Conservation (phyloP, 2,797 vertebrate species). For the Lepidocolaptes lacrymiger region DNA sequence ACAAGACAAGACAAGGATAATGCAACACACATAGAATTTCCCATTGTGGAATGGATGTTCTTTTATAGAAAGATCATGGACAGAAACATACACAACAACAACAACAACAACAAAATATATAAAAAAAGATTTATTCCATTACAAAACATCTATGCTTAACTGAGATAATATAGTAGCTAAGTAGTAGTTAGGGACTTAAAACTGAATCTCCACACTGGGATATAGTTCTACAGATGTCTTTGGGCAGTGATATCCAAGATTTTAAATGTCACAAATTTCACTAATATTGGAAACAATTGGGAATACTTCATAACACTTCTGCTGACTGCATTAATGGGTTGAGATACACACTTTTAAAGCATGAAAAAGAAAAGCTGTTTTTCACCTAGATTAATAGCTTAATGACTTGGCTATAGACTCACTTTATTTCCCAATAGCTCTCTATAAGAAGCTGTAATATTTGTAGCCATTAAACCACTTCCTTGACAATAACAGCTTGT, state of each 20-base stretch:
- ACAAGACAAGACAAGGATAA: neutral
- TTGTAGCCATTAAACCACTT: neutral
- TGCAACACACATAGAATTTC: neutral
- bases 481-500: neutral
- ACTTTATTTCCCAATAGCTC: neutral
- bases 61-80: neutral
- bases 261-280: neutral
- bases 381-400: neutral
- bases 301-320: neutral
- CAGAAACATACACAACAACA: neutral
- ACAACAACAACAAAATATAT: neutral
- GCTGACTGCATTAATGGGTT: neutral
- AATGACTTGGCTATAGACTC: neutral
- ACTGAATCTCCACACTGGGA: neutral
- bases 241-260: neutral
- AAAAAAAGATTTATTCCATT: neutral
- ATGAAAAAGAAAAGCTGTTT: neutral
- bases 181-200: neutral
- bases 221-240: neutral
- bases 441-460: neutral
- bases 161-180: neutral
- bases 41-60: neutral
- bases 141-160: neutral
- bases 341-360: neutral
- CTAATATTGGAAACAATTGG: neutral